Conservation (phyloP, 2,797 vertebrate species). For the Sebastes vulpes region DNA sequence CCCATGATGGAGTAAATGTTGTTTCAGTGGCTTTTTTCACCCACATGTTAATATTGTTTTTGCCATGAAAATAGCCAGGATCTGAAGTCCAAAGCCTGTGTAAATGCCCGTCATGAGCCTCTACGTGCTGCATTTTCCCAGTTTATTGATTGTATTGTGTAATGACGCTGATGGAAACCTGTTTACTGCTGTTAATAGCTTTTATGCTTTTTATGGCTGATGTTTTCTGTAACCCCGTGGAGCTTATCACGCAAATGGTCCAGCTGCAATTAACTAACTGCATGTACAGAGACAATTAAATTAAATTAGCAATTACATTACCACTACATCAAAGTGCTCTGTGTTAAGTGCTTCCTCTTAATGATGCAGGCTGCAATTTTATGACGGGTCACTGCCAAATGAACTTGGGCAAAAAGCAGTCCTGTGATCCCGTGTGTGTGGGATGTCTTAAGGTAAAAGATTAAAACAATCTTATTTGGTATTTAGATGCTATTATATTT, state of each 20-base stretch:
- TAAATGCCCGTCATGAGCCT: not conserved
- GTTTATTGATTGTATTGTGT: conserved; percentile 51
- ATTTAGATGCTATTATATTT: conserved; percentile 45
- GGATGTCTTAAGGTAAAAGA: conserved; percentile 23
- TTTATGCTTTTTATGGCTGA: conserved; percentile 67
- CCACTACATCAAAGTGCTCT: conserved; percentile 74
- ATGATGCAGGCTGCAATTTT: conserved; percentile 59
- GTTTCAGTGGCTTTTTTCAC: not conserved
- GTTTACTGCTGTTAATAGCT: conserved; percentile 74
- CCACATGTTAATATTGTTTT: not conserved
- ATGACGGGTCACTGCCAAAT: conserved; percentile 65
- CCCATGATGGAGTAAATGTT: not conserved
- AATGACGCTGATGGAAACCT: conserved; percentile 59
- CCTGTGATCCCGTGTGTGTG: conserved; percentile 32
- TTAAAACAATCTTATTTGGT: conserved; percentile 46
- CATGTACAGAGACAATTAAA: conserved; percentile 76
- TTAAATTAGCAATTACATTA: conserved; percentile 82
- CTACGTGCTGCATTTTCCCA: not conserved
- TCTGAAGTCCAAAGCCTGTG: not conserved
- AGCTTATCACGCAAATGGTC: conserved; percentile 78
- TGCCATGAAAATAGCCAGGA: not conserved
- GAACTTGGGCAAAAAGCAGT: conserved; percentile 43
- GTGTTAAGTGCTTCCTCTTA: conserved; percentile 71
- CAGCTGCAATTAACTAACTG: conserved; percentile 75
- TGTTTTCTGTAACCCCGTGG: conserved; percentile 57